These are phyloP conservation scores for Laticauda colubrina DNA, from an alignment of 2,113 vertebrate species.

Conservation along the genomic window DNA sequence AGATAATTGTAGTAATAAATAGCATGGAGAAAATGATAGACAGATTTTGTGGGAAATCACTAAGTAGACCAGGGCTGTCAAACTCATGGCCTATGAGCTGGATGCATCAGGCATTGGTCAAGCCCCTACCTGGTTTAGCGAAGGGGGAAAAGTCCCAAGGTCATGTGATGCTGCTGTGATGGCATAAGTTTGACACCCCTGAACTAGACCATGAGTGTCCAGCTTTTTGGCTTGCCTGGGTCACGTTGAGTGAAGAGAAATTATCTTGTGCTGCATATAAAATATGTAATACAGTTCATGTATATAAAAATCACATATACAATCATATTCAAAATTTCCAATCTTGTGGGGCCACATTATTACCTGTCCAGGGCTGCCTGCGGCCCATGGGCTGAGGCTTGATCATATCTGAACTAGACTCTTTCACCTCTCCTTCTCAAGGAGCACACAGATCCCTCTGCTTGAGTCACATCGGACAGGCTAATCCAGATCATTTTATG, in stretches of 20 bases:
- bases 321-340: neutral
- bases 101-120: too few relatives aligned
- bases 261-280: neutral
- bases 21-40: neutral
- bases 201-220: neutral
- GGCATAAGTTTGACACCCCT: too few relatives aligned
- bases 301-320: neutral
- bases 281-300: neutral
- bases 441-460: neutral
- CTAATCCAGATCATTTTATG: neutral
- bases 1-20: neutral
- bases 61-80: neutral
- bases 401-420: neutral
- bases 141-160: too few relatives aligned
- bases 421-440: neutral
- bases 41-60: neutral
- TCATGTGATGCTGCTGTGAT: too few relatives aligned
- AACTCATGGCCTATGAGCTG: too few relatives aligned
- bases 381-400: too few relatives aligned
- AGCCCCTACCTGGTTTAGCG: too few relatives aligned
- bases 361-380: neutral
- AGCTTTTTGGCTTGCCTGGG: neutral
- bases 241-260: neutral
- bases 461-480: neutral
- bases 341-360: neutral